Evolutionary conservation across 2,113 vertebrate species (phyloP).

Genomic region (Sorex araneus): DNA sequence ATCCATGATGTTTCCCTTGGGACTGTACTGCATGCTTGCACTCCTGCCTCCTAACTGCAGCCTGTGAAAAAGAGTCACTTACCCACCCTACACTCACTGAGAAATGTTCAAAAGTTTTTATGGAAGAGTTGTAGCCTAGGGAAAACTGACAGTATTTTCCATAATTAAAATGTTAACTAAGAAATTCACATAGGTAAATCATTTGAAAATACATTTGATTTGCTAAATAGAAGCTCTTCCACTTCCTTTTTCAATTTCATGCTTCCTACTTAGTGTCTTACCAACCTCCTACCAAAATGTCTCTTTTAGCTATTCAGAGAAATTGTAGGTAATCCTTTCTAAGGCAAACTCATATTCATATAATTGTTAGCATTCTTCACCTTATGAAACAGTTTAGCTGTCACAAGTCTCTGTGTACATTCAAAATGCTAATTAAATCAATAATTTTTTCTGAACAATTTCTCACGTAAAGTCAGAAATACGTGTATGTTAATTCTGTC

Average conservation of each 20-base stretch:
- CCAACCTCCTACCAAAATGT: neutral
- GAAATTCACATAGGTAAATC: neutral
- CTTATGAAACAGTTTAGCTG: neutral
- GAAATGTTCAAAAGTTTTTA: slow-evolving; percentile 31
- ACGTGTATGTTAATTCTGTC: neutral
- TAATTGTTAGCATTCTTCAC: neutral
- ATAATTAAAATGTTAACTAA: slow-evolving; percentile 29
- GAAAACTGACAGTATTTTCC: neutral
- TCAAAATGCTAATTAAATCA: slow-evolving; percentile 41
- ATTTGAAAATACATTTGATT: slow-evolving; percentile 14
- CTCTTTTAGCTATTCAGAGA: neutral
- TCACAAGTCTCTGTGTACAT: neutral
- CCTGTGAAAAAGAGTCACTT: slow-evolving; percentile 8
- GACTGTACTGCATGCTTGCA: neutral
- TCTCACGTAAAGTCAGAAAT: neutral
- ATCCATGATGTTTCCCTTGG: slow-evolving; percentile 51
- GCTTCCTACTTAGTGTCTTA: slow-evolving; percentile 29
- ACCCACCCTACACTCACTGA: neutral
- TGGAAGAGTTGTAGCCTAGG: neutral
- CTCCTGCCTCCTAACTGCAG: neutral
- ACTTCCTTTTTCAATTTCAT: neutral
- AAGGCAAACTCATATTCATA: neutral
- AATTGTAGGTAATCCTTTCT: neutral
- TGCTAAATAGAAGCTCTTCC: neutral
- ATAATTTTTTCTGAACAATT: neutral